Conservation (phyloP, 2,888 invertebrate genomes). For the Ethmia dodecea region DNA sequence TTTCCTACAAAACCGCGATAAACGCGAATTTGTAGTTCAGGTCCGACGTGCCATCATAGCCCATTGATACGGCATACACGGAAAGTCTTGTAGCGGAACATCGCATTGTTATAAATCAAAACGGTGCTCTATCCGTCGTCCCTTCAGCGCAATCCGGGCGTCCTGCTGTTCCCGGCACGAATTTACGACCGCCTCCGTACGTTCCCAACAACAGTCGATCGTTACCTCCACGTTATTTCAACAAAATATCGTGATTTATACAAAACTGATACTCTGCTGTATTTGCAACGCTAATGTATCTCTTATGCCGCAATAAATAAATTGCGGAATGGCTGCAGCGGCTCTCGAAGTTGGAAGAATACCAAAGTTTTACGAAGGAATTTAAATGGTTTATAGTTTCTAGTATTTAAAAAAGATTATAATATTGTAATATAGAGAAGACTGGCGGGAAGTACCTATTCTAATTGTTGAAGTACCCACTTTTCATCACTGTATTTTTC, state of each 20-base stretch:
- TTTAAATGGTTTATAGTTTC: no score
- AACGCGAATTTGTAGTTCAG: not conserved
- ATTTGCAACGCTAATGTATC: slow-evolving; percentile 31
- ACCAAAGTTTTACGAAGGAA: not conserved
- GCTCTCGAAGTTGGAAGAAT: no score
- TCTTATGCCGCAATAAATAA: slow-evolving; percentile 26
- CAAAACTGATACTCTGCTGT: slow-evolving; percentile 27
- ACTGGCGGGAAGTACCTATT: no score
- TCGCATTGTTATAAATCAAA: slow-evolving; percentile 57
- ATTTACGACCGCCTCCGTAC: slow-evolving; percentile 69
- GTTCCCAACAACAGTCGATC: slow-evolving; percentile 49
- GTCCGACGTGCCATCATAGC: not conserved
- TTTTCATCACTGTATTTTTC: no score
- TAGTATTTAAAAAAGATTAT: no score
- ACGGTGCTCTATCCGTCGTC: slow-evolving; percentile 65
- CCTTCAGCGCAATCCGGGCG: slow-evolving; percentile 47
- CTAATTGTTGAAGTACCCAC: no score
- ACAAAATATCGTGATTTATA: slow-evolving; percentile 75
- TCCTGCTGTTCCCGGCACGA: slow-evolving; percentile 71
- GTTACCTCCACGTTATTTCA: slow-evolving; percentile 66
- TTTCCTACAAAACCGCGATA: not conserved
- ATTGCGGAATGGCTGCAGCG: not conserved
- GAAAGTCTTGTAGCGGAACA: slow-evolving; percentile 30
- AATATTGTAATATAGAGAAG: no score
- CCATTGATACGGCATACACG: slow-evolving; percentile 39